phyloP scores from a whole-genome alignment of 2,888 invertebrate genomes.

The Ichneumon xanthorius region DNA sequence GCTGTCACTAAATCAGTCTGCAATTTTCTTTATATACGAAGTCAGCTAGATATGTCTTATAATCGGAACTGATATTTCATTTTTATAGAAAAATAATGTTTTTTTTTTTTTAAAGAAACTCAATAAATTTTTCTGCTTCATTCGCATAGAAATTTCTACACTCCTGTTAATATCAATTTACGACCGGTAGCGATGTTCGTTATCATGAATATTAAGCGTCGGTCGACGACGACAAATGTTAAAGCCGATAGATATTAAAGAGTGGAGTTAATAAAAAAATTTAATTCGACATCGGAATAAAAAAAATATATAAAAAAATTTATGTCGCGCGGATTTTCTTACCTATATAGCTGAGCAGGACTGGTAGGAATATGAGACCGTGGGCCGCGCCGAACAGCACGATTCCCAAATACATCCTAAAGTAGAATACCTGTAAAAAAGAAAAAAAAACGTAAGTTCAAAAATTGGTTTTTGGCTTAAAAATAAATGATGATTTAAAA shows the following conservation, averaged over 20 bases:
- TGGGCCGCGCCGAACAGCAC: constrained; percentile 98
- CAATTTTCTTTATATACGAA: no score
- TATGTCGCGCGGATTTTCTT: constrained; percentile 82
- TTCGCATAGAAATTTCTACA: neutral
- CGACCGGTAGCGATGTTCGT: neutral
- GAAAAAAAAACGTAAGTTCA: constrained; percentile 68
- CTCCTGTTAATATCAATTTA: constrained; percentile 7
- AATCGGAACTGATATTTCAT: no score
- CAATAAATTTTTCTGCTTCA: neutral
- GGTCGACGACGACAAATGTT: constrained; percentile 31
- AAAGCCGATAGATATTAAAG: constrained; percentile 7
- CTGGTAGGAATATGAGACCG: constrained; percentile 98
- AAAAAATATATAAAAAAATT: neutral
- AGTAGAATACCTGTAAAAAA: constrained; percentile 98
- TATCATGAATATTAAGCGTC: constrained; percentile 16
- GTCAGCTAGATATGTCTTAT: no score
- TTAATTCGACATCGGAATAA: neutral
- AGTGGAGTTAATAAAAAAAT: neutral
- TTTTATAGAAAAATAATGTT: neutral
- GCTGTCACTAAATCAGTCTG: no score
- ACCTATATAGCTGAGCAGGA: constrained; percentile 98
- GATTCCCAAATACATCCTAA: constrained; percentile 99
- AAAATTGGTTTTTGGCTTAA: neutral
- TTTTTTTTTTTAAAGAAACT: neutral
- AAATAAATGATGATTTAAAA: neutral